These are phyloP conservation scores for Sebastes schlegelii DNA, from an alignment of 2,113 vertebrate species.

Conservation along the genomic window DNA sequence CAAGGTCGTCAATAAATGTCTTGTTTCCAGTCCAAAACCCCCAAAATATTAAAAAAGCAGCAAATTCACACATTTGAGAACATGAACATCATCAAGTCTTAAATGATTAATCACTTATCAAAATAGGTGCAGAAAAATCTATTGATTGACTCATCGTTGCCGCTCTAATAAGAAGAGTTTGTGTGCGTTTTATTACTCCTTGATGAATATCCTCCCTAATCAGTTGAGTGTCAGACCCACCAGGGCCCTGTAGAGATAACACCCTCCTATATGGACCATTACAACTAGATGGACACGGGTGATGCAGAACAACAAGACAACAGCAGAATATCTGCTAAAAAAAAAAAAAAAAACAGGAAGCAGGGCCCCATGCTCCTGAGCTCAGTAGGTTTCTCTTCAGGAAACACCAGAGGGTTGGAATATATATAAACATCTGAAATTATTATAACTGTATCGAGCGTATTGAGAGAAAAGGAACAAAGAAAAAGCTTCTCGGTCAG, in stretches of 20 bases:
- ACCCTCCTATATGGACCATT: slow-evolving; percentile 30
- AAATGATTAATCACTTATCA: not conserved
- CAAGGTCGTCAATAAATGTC: too few species aligned
- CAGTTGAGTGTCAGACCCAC: slow-evolving; percentile 54
- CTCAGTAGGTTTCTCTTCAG: not conserved
- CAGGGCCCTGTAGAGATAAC: slow-evolving; percentile 78
- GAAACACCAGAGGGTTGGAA: not conserved
- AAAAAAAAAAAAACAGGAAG: not conserved
- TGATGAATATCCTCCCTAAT: slow-evolving; percentile 57
- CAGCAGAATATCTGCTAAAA: too few species aligned
- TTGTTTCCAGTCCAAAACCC: too few species aligned
- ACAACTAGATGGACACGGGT: not conserved
- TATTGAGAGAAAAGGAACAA: not conserved
- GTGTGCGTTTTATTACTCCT: slow-evolving; percentile 24
- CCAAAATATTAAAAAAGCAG: not conserved
- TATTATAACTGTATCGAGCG: not conserved
- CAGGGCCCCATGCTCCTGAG: not conserved
- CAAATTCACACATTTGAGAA: not conserved
- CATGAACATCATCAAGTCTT: not conserved
- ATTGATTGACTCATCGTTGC: not conserved
- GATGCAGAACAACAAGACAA: not conserved
- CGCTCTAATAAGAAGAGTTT: not conserved
- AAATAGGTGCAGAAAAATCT: not conserved
- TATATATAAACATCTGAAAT: not conserved
- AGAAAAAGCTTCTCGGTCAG: not conserved